phyloP scores from a whole-genome alignment of 2,113 vertebrate species.

The Pavo muticus region DNA sequence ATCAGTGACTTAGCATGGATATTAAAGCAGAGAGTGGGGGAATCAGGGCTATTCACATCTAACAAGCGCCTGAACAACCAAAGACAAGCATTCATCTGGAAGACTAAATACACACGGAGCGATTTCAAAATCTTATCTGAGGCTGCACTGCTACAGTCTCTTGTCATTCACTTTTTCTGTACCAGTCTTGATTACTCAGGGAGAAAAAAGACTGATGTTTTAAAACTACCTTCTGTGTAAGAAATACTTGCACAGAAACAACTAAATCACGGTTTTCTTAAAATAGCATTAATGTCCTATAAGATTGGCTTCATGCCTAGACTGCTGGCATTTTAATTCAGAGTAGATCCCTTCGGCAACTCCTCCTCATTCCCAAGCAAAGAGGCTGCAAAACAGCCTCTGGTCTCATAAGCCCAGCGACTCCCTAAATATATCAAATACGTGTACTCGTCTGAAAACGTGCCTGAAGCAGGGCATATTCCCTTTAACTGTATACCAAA shows the following conservation, averaged over 20 bases:
- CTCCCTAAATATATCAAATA: neutral
- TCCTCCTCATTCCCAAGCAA: conserved; percentile 9
- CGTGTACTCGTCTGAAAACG: neutral
- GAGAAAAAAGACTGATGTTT: conserved; percentile 1
- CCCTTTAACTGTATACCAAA: neutral
- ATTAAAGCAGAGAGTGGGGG: neutral
- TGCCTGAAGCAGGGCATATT: neutral
- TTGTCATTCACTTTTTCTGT: neutral
- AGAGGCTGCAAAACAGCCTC: conserved; percentile 13
- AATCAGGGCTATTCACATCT: conserved; percentile 54
- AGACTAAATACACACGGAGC: conserved; percentile 35
- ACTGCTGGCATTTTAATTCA: conserved; percentile 38
- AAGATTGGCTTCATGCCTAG: neutral
- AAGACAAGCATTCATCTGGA: conserved; percentile 18
- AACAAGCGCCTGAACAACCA: neutral
- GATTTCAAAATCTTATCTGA: conserved; percentile 23
- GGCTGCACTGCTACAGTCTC: neutral
- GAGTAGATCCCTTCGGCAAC: neutral
- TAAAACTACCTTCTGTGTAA: conserved; percentile 1
- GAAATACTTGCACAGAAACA: conserved; percentile 12
- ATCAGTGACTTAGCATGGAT: neutral
- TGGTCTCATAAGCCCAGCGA: neutral
- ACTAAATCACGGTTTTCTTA: neutral
- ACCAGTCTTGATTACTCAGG: neutral
- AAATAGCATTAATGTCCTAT: neutral